Base-by-base conservation (phyloP, 2,888 invertebrate genomes). In the Hybos culiciformis region DNA sequence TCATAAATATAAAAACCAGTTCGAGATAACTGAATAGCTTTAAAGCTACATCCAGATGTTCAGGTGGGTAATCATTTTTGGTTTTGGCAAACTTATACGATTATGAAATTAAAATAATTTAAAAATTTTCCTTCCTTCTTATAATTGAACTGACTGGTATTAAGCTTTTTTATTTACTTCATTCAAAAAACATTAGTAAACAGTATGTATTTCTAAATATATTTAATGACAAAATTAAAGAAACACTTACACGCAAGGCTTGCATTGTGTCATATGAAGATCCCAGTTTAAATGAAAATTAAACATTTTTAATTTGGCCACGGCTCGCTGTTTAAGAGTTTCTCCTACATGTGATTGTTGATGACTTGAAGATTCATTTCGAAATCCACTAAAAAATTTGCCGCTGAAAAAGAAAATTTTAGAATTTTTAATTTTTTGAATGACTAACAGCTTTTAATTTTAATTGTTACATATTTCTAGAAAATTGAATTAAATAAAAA, bases 231-330 rank as follows among this genome's bases (percentile, higher is more conserved):
- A 24, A 18, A 14, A 11, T 23, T 7, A 20, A n/a, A 11, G 23
- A 37, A 20, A 37, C 9, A 63, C 66, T 60, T 53, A 66, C 66
- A 66, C 65, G 52, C 66, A 66, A 39, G 66, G 66, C 45, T 66
- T 67, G 55, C 66, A 66, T 50, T 66, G 66, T 56, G 63, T 66
- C 66, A 66, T 66, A 50, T 67, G 66, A 45, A 66, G 57, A 54
- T 67, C 66, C 67, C 67, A 67, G 54, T 66, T 66, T 41, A 67
- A 56, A 50, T 66, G 64, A 48, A 67, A 67, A 56, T 67, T 67
- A 51, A 67, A 66, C 61, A 67, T 62, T 49, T 64, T 62, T 52
- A 67, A 50, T 54, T 66, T 66, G 43, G 66, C 66, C 44, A 67
- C 65, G 41, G 66, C 66, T 31, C 67, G 66, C 51, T 67, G 66